phyloP scores from a whole-genome alignment of 2,888 invertebrate species.

The Elmis aenea region DNA sequence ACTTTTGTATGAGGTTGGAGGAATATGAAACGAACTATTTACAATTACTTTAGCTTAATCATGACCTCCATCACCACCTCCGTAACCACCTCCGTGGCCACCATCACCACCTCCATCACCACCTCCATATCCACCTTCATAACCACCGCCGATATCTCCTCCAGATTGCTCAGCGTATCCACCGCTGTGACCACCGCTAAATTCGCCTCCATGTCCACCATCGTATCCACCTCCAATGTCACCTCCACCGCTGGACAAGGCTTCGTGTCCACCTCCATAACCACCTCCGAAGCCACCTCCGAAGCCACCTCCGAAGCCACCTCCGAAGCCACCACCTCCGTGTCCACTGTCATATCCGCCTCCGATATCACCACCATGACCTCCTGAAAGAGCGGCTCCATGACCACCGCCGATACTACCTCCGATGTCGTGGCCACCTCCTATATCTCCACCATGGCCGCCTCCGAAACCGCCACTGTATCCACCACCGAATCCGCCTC shows the following conservation, averaged over 20 bases:
- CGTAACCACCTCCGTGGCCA: too few species aligned
- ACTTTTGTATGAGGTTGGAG: slow-evolving; percentile 21
- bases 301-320: slow-evolving; percentile 21
- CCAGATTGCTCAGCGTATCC: slow-evolving; percentile 14
- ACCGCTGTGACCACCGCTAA: slow-evolving; percentile 11
- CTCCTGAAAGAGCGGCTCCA: background rate
- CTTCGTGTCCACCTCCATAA: slow-evolving; percentile 18
- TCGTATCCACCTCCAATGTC: slow-evolving; percentile 20
- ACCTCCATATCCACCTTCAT: slow-evolving; percentile 26
- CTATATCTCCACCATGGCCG: slow-evolving; percentile 32
- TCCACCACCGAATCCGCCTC: slow-evolving; percentile 45
- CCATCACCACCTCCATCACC: slow-evolving; percentile 25
- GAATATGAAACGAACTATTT: slow-evolving; percentile 5
- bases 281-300: slow-evolving; percentile 26
- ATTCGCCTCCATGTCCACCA: slow-evolving; percentile 5
- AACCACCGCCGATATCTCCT: too few species aligned
- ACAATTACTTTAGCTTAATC: too few species aligned
- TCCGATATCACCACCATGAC: slow-evolving; percentile 40
- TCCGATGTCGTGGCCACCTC: slow-evolving; percentile 12
- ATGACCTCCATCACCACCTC: slow-evolving; percentile 32
- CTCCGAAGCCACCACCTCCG: slow-evolving; percentile 38
- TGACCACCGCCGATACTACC: slow-evolving; percentile 22
- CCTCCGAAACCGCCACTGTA: slow-evolving; percentile 38
- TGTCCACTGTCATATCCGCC: slow-evolving; percentile 19
- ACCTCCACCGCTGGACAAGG: slow-evolving; percentile 10